Percentiles rank a stretch among this genome's conserved stretches.
Evolutionary conservation across 2,797 vertebrate genomes (phyloP).

Genomic region (Microctenopoma lineatum): DNA sequence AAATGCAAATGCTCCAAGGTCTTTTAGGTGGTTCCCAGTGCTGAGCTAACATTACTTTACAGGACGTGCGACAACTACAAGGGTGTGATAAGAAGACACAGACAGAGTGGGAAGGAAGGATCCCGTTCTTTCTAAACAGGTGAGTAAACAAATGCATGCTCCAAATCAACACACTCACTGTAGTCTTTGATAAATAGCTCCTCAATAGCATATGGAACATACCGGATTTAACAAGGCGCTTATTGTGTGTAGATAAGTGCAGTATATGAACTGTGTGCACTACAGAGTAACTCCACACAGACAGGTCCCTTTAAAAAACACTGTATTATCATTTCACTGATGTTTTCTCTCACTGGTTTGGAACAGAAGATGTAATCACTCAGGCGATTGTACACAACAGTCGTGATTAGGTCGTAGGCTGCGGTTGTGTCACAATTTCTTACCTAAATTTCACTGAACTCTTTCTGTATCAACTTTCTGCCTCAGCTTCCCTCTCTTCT

Average conservation of each 20-base stretch:
- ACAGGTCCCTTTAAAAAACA: slow-evolving; percentile 33
- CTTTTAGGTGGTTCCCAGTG: background rate
- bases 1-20: slow-evolving; percentile 27
- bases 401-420: background rate
- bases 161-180: slow-evolving; percentile 27
- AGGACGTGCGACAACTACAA: slow-evolving; percentile 28
- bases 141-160: slow-evolving; percentile 59
- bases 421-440: slow-evolving; percentile 4
- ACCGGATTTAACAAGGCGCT: slow-evolving; percentile 25
- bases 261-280: slow-evolving; percentile 25
- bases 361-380: background rate
- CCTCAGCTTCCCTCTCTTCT: slow-evolving; percentile 31
- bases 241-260: slow-evolving; percentile 38
- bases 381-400: background rate
- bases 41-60: slow-evolving; percentile 13
- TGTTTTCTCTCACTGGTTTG: slow-evolving; percentile 1
- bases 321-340: background rate
- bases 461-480: slow-evolving; percentile 8
- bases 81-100: slow-evolving; percentile 51
- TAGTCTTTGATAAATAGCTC: slow-evolving; percentile 38
- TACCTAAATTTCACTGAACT: background rate
- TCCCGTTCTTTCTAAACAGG: slow-evolving; percentile 60
- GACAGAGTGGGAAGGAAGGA: slow-evolving; percentile 59
- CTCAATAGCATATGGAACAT: slow-evolving; percentile 8
- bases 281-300: slow-evolving; percentile 28